Percentiles rank a stretch among this genome's conserved stretches.
These are phyloP conservation scores for Zhuqinia jingwanae DNA, from an alignment of 2,888 invertebrate species.

Conservation along the genomic window DNA sequence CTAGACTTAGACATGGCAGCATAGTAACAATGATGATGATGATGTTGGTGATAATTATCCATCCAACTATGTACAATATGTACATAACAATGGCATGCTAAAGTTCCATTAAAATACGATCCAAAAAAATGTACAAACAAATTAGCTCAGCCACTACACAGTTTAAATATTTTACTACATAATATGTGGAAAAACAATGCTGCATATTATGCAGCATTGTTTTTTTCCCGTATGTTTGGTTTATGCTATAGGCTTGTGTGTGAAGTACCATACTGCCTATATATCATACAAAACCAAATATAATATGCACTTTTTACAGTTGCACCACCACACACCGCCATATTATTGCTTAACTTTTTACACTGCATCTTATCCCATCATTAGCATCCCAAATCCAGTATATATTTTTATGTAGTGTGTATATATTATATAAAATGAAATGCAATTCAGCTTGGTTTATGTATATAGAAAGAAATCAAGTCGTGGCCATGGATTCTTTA, in stretches of 20 bases:
- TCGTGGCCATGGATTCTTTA: conserved; percentile 6
- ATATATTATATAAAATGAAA: too few relatives aligned
- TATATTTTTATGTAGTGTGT: too few relatives aligned
- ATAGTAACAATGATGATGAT: too few relatives aligned
- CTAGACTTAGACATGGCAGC: too few relatives aligned
- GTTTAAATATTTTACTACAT: too few relatives aligned
- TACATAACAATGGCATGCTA: conserved; percentile 6
- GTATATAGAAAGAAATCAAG: conserved; percentile 15
- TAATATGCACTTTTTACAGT: background rate
- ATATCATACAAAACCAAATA: background rate
- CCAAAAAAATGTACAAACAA: background rate
- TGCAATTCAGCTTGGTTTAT: too few relatives aligned
- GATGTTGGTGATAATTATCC: background rate
- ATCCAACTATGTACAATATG: background rate
- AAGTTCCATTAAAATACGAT: conserved; percentile 24
- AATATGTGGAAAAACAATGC: background rate
- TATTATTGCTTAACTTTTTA: too few relatives aligned
- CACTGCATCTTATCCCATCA: too few relatives aligned
- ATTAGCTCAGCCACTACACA: conserved; percentile 2
- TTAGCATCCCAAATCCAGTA: too few relatives aligned
- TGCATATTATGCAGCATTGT: background rate
- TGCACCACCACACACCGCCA: background rate
- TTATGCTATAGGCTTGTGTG: too few relatives aligned
- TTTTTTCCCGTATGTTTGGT: too few relatives aligned
- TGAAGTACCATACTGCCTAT: too few relatives aligned